Base-by-base conservation (phyloP, 2,113 vertebrate genomes). In the Chamaetylas fuelleborni region DNA sequence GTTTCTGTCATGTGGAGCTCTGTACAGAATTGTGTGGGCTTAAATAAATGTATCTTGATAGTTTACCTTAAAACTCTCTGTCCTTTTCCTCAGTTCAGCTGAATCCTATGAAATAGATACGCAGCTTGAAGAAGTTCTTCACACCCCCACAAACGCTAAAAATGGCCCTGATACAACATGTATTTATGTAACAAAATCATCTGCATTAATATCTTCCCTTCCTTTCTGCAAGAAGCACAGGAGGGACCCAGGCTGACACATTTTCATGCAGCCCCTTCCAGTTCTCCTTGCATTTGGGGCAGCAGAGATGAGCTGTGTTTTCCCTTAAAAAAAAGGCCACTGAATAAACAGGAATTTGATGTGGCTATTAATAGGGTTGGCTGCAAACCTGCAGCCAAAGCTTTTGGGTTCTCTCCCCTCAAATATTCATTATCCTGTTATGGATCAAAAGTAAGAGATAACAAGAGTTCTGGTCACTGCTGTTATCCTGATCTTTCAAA, bases 161-260 rank as follows among this genome's bases (percentile, higher is more conserved):
- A 97, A 97, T 97, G 96, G 95, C 95, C 90, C 95, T 95, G 91
- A 97, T 97, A 96, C 96, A 97, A 95, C 95, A 93, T 97, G 95
- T 95, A 97, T 97, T 97, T 97, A 97, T 97, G 95, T 97, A 97
- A 97, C 96, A 96, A 96, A 97, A 95, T 97, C 93, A 96, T 96
- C 94, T 93, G 95, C 95, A 97, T 95, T 96, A 96, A 96, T 97
- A 96, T 95, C 84, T 97, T 92, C 85, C 72, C 94, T 95, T 94
- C 79, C 84, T 90, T 96, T 93, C 74, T 91, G 81, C 81, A 81
- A 95, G 93, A 86, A 96, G 78, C 86, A 95, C 82, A 81, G 93
- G 94, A 96, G 77, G 51, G 89, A 92, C 73, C 76, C 62, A 95
- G 86, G 73, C 81, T 95, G 95, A 80, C 93, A 95, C 78, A 93